Evolutionary conservation across 2,113 vertebrate species (phyloP), one percentile per base, ranked within the genome.

Genomic region (Coreoperca whiteheadi): DNA sequence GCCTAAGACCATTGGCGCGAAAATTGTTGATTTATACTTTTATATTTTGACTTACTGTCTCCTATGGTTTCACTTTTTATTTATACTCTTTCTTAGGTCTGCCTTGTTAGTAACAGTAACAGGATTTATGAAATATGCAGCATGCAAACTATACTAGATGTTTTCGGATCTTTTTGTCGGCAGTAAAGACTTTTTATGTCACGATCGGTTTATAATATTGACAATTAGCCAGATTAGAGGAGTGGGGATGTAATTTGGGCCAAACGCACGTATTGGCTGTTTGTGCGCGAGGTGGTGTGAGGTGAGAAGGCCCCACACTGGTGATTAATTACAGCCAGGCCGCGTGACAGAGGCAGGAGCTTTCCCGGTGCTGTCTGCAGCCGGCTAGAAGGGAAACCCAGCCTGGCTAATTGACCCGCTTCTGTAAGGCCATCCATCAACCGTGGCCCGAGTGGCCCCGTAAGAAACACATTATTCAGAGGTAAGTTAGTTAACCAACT

Each of bases 371-470:
- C 89, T 81, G 89, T 88, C 91, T 90, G 90, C 92, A 50, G 85
- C 88, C 78, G 80, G 85, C 92, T 81, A 50, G 82, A 87, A 91
- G 92, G 89, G 86, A 93, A 94, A 91, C 71, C 88, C 91, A 88
- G 91, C 76, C 89, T 30, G 84, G 93, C 93, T 95, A 95, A 96
- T 96, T 95, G 95, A 96, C 94, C 94, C 81, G 90, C 93, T 94
- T 92, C 94, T 94, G 94, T 95, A 93, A 93, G 94, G 90, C 90
- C 93, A 96, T 96, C 94, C 93, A 95, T 96, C 95, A 96, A 88
- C 53, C 66, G 68, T 88, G 88, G 89, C 91, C 91, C 88, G 43
- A 82, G 88, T 82, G 85, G 88, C 89, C 92, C 91, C 69, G 76
- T 86, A 93, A 93, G 91, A 94, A 91, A 88, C 93, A 88, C 90